These are phyloP conservation scores for Acyrthosiphon pisum DNA, from an alignment of 1,140 invertebrate species.

Conservation along the genomic window DNA sequence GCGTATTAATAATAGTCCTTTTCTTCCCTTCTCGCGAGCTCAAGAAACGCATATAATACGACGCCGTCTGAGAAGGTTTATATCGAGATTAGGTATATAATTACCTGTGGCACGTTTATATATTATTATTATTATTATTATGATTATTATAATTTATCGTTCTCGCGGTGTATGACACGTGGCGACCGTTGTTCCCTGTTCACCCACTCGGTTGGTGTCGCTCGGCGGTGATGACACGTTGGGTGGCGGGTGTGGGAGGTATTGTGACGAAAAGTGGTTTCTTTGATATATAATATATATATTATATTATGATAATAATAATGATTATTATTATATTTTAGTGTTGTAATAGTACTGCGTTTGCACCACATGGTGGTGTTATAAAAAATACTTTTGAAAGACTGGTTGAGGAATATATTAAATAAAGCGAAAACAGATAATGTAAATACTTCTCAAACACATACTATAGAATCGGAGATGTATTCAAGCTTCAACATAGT, in stretches of 20 bases:
- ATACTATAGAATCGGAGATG: neutral
- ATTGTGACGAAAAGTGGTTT: neutral
- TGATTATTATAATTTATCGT: conserved; percentile 10
- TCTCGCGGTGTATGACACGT: neutral
- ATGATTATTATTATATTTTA: neutral
- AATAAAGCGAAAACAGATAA: neutral
- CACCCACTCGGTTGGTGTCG: neutral
- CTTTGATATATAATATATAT: neutral
- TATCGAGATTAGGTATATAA: neutral
- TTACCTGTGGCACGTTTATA: conserved; percentile 3
- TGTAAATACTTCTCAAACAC: neutral
- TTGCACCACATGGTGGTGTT: neutral
- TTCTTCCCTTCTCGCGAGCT: neutral
- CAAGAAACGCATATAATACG: neutral
- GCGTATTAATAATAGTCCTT: neutral
- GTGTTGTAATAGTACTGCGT: neutral
- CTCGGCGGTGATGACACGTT: neutral
- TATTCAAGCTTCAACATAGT: neutral
- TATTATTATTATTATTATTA: neutral
- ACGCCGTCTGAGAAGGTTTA: neutral
- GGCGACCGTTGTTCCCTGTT: neutral
- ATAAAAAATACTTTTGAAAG: neutral
- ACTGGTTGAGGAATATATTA: neutral
- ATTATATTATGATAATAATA: no score
- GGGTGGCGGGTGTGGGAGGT: no score